phyloP scores from a whole-genome alignment of 92 coral and sea anemone species.

The Palythoa caribaeorum region DNA sequence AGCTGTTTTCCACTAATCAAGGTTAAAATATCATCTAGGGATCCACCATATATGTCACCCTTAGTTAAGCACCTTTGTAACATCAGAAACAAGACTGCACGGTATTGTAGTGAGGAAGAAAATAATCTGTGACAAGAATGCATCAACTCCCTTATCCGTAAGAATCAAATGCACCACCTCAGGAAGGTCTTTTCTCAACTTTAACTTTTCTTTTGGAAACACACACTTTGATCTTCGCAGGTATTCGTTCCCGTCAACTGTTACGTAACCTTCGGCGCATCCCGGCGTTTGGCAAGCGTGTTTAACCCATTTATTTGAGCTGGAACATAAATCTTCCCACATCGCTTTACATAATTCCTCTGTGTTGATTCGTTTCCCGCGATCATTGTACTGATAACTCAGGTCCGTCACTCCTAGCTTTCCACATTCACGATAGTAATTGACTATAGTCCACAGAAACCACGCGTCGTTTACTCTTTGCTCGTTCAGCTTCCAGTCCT shows the following conservation, averaged over 20 bases:
- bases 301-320: constrained; percentile 8
- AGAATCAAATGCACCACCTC: too few species aligned
- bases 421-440: constrained; percentile 42
- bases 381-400: not conserved
- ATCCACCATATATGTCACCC: too few species aligned
- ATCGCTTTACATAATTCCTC: too few species aligned
- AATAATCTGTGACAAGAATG: too few species aligned
- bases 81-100: too few species aligned
- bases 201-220: constrained; percentile 64
- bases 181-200: constrained; percentile 69
- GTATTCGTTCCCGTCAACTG: constrained; percentile 74
- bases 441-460: constrained; percentile 64
- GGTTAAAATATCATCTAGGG: too few species aligned
- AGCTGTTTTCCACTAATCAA: too few species aligned
- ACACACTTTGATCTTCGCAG: constrained; percentile 63
- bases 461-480: constrained; percentile 75
- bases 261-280: constrained; percentile 29
- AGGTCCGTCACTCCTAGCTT: constrained; percentile 38
- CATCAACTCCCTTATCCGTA: too few species aligned
- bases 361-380: not conserved
- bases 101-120: too few species aligned
- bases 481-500: constrained; percentile 71
- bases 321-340: not conserved
- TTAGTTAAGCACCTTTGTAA: too few species aligned
- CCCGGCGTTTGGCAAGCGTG: constrained; percentile 22